These are phyloP conservation scores for Gallinago stenura DNA, from an alignment of 2,797 vertebrate genomes.

Conservation along the genomic window DNA sequence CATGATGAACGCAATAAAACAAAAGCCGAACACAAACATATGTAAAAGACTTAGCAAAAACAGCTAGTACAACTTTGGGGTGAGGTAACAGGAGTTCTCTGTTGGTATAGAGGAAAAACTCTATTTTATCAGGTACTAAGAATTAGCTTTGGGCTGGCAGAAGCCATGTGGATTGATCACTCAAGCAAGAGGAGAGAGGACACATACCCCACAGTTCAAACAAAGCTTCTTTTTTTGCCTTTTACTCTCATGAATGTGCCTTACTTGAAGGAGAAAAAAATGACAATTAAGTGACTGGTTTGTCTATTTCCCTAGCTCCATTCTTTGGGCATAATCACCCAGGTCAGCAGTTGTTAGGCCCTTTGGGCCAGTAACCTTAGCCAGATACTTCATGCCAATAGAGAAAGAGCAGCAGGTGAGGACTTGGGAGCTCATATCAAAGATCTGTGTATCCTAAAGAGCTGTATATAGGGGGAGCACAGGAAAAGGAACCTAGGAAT, in stretches of 20 bases:
- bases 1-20: not conserved
- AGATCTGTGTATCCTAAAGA: not conserved
- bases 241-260: not conserved
- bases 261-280: not conserved
- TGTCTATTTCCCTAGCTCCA: not conserved
- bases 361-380: not conserved
- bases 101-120: not conserved
- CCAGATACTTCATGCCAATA: conserved; percentile 2
- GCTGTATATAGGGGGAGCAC: not conserved
- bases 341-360: conserved; percentile 12
- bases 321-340: not conserved
- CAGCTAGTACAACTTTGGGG: not conserved
- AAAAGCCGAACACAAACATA: not conserved
- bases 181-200: not conserved
- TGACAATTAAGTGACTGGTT: not conserved
- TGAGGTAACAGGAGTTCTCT: not conserved
- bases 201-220: not conserved
- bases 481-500: not conserved
- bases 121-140: not conserved
- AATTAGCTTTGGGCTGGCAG: not conserved
- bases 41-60: not conserved
- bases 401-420: conserved; percentile 37
- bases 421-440: not conserved
- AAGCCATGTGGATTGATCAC: not conserved
- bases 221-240: not conserved